Evolutionary conservation across 2,888 invertebrate species (phyloP), one percentile per base, ranked within the genome.

Genomic region (Eledona agricola): DNA sequence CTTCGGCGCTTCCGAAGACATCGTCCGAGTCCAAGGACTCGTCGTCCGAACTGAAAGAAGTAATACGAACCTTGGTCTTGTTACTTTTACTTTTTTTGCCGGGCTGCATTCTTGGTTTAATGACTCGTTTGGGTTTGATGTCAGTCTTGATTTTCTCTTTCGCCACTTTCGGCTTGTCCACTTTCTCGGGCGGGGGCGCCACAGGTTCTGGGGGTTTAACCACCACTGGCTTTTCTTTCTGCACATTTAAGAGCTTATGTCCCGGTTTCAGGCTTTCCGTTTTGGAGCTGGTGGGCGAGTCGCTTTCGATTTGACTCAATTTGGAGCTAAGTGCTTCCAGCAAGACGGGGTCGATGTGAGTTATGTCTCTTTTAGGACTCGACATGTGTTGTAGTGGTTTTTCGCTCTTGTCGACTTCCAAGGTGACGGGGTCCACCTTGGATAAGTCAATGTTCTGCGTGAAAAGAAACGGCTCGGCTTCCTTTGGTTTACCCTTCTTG

Each of bases 1-100:
- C 87, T 75, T 88, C 88, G 0, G 88, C 86, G 13, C 86, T 87
- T 15, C 88, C 88, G 69, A 88, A 88, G 1, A 88, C 88, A 72
- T 88, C 88, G 72, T 88, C 88, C 0, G 88, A 88, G 75, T 88
- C 88, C 6, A 88, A 78, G 57, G 87, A 88, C 76, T 88, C 88
- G 64, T 88, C 88, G 60, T 88, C 88, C 0, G 88, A 88, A 38
- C 87, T 88, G 64, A 88, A 88, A 0, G 88, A 88, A 1, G 88
- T 88, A 17, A 88, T 88, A 53, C 88, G 77, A 32, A 86, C 87
- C 76, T 88, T 88, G 35, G 79, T 80, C 64, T 83, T 87, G 55
- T 77, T 83, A 64, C 83, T 83, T 6, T 84, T 85, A 2, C 82
- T 80, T 61, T 82, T 82, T 64, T 81, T 82, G 20, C 75, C 76